A percentile compares a stretch with the other conserved stretches of the same genome.
These are phyloP conservation scores for Cryptotermes secundus DNA, from an alignment of 1,140 invertebrate genomes.

Conservation along the genomic window DNA sequence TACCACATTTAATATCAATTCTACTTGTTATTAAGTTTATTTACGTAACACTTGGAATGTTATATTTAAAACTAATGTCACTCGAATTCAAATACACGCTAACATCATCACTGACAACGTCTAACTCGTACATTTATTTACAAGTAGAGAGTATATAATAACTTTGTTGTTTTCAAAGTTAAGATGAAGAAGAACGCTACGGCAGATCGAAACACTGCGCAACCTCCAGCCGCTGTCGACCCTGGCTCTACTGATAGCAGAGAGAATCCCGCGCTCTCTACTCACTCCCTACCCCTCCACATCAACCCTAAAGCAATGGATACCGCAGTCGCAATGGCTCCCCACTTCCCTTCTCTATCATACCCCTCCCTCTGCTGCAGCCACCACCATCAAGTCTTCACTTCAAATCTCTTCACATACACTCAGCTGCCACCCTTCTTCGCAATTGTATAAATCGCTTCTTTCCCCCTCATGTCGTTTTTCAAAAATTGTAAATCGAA, in stretches of 20 bases:
- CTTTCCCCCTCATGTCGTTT: neutral
- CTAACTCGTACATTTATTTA: neutral
- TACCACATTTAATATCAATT: neutral
- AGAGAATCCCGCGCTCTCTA: neutral
- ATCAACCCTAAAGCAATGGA: neutral
- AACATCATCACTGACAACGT: neutral
- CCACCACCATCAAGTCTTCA: neutral
- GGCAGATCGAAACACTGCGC: neutral
- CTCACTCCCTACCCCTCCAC: neutral
- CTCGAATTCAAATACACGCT: neutral
- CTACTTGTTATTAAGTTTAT: neutral
- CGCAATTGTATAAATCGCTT: neutral
- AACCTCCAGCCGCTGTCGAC: neutral
- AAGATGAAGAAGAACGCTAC: neutral
- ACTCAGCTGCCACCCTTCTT: neutral
- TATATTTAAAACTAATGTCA: neutral
- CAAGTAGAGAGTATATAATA: neutral
- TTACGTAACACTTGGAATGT: neutral
- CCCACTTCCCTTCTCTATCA: neutral
- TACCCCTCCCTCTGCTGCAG: neutral
- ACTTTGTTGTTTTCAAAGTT: neutral
- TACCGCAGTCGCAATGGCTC: neutral
- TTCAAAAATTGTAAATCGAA: neutral
- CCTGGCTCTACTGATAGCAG: neutral
- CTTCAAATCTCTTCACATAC: constrained; percentile 2